Evolutionary conservation across 2,888 invertebrate genomes (phyloP).

Genomic region (Eupithecia subumbrata): DNA sequence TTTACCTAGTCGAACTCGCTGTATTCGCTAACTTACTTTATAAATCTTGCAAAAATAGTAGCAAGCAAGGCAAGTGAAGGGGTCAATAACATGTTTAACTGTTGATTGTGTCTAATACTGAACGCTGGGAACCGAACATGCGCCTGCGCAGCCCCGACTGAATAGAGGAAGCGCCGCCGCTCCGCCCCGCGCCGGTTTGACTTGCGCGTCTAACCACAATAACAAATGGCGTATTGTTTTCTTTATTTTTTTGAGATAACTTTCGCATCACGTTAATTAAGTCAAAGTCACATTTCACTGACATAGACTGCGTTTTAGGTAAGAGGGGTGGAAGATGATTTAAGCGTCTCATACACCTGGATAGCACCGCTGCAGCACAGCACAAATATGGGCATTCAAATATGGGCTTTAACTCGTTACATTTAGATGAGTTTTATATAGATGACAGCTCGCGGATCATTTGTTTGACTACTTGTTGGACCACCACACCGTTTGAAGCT

Average conservation of each 20-base stretch:
- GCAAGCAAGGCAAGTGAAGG: not conserved
- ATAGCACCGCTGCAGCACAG: no score
- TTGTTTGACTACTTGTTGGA: no score
- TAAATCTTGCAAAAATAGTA: not conserved
- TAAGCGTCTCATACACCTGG: no score
- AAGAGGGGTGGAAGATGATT: not conserved
- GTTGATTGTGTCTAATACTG: conserved; percentile 24
- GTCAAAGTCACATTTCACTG: not conserved
- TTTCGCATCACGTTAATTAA: not conserved
- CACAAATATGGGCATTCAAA: no score
- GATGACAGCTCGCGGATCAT: no score
- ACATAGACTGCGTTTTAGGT: not conserved
- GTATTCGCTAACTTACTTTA: not conserved
- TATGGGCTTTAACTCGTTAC: no score
- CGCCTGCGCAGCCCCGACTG: not conserved
- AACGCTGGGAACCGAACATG: conserved; percentile 16
- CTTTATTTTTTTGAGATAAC: not conserved
- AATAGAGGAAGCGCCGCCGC: not conserved
- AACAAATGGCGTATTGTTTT: conserved; percentile 29
- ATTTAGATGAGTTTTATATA: no score
- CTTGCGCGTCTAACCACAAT: not conserved
- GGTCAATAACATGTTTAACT: conserved; percentile 26
- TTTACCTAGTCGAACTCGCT: not conserved
- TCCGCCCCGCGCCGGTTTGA: not conserved
- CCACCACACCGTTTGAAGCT: no score